phyloP scores from a whole-genome alignment of 2,888 invertebrate species.

The Rapana venosa region DNA sequence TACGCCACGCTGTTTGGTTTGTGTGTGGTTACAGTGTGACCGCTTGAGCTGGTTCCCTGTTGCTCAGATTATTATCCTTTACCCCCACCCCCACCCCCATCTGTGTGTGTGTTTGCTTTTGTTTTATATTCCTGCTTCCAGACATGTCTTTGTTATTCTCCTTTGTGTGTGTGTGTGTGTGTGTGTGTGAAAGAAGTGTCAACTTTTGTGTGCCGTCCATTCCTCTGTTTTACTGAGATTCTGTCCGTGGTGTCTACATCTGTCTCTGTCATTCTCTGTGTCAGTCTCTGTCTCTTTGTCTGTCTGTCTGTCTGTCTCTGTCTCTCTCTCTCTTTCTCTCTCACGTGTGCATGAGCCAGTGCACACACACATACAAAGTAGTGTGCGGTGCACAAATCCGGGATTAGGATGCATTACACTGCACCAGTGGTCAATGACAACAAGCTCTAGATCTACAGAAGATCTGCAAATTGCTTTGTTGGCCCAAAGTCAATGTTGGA shows the following conservation, averaged over 20 bases:
- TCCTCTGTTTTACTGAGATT: too few species aligned
- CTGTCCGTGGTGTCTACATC: not conserved
- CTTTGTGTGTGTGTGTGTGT: not conserved
- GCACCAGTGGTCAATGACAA: not conserved
- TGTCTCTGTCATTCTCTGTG: not conserved
- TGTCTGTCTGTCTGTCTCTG: not conserved
- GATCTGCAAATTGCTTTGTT: not conserved
- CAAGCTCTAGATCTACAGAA: not conserved
- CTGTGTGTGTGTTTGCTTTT: not conserved
- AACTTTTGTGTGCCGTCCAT: not conserved
- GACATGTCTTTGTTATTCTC: not conserved
- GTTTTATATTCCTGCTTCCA: not conserved
- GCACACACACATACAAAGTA: not conserved
- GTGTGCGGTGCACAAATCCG: not conserved
- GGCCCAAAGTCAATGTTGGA: not conserved
- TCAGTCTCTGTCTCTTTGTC: not conserved
- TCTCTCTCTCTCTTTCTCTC: conserved; percentile 4
- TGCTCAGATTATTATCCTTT: not conserved
- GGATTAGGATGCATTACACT: not conserved
- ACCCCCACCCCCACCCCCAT: not conserved
- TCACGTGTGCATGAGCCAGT: not conserved
- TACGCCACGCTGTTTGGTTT: not conserved
- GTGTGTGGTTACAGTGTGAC: not conserved
- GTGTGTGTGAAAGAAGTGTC: not conserved
- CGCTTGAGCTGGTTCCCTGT: not conserved